Percentiles rank a stretch among this genome's conserved stretches.
Conservation (phyloP, 2,888 invertebrate genomes). For the Hydropsyche betteni region DNA sequence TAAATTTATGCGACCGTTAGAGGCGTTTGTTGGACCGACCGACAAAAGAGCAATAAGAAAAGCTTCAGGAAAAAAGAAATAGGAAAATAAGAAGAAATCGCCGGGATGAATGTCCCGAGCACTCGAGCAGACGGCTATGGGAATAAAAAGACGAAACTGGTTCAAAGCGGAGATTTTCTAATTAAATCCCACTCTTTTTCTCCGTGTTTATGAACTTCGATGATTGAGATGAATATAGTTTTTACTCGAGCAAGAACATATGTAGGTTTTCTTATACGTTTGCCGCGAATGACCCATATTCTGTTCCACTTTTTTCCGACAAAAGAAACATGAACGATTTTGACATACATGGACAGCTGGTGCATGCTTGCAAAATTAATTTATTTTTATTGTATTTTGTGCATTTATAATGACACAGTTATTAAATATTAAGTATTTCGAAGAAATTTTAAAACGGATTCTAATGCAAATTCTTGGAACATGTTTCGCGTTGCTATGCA, state of each 20-base stretch:
- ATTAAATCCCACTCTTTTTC: not conserved
- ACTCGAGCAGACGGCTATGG: not conserved
- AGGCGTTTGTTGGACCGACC: constrained; percentile 35
- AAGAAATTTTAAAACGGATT: too few species aligned
- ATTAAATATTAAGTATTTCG: too few species aligned
- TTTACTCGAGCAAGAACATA: too few species aligned
- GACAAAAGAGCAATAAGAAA: constrained; percentile 40
- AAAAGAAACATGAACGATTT: too few species aligned
- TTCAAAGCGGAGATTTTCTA: constrained; percentile 20
- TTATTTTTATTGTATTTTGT: too few species aligned
- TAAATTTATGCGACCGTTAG: constrained; percentile 47
- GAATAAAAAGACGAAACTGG: constrained; percentile 28
- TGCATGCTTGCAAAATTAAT: too few species aligned
- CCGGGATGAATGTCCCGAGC: constrained; percentile 36
- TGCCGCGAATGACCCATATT: not conserved
- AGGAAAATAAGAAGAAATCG: not conserved
- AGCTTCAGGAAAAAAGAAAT: not conserved
- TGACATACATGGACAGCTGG: too few species aligned
- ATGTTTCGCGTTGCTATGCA: too few species aligned
- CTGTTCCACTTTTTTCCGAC: not conserved
- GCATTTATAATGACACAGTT: too few species aligned
- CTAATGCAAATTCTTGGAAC: too few species aligned
- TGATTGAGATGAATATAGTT: too few species aligned
- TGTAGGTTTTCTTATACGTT: not conserved
- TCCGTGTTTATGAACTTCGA: not conserved